Conservation (phyloP, 1,140 invertebrate genomes). For the Homalodisca vitripennis region DNA sequence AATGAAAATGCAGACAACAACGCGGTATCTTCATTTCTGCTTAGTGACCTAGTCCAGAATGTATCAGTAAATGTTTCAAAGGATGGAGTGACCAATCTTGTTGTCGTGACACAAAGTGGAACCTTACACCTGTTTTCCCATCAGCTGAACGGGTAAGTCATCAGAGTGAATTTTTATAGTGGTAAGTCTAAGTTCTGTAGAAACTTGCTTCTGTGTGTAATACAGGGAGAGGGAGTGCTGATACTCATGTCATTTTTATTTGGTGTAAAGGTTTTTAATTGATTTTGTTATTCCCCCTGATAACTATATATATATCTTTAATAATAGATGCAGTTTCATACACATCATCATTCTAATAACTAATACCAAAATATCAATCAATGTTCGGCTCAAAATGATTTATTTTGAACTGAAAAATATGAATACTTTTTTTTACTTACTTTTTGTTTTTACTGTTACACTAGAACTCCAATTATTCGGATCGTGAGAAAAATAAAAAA, state of each 20-base stretch:
- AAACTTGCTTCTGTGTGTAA: slow-evolving; percentile 18
- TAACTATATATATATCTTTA: not conserved
- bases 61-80: slow-evolving; percentile 35
- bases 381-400: no score
- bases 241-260: not conserved
- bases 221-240: no score
- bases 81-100: slow-evolving; percentile 52
- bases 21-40: slow-evolving; percentile 50
- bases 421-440: no score
- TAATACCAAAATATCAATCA: no score
- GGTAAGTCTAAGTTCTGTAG: slow-evolving; percentile 15
- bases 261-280: not conserved
- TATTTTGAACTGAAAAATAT: no score
- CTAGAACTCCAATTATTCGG: no score
- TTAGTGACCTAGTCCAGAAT: slow-evolving; percentile 47
- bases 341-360: no score
- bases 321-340: not conserved
- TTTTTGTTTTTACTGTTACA: no score
- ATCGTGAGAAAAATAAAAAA: no score
- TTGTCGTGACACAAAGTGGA: slow-evolving; percentile 69
- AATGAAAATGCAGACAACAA: slow-evolving; percentile 46
- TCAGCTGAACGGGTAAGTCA: slow-evolving; percentile 64
- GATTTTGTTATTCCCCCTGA: not conserved
- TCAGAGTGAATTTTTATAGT: slow-evolving; percentile 27
- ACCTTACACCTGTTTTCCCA: slow-evolving; percentile 74